Conservation (phyloP, 1,140 invertebrate species). For the Colletes gigas region DNA sequence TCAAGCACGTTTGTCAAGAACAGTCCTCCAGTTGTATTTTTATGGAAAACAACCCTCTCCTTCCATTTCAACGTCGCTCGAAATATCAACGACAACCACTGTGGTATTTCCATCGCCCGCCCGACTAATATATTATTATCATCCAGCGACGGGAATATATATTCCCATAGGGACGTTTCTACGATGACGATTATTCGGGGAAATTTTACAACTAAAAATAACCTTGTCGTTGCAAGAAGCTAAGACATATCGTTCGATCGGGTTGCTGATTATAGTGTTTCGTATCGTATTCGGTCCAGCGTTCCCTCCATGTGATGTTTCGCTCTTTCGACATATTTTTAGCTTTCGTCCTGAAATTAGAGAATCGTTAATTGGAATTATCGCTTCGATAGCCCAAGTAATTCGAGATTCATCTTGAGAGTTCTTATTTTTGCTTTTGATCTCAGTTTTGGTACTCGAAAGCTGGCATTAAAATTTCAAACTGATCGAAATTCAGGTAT, state of each 20-base stretch:
- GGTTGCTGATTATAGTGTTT: background rate
- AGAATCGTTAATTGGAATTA: too few species aligned
- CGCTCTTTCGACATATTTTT: too few species aligned
- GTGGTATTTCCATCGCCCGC: slow-evolving; percentile 15
- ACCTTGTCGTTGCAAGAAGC: background rate
- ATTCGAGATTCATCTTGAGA: too few species aligned
- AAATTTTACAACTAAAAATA: background rate
- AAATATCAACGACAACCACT: slow-evolving; percentile 22
- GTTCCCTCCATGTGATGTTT: too few species aligned
- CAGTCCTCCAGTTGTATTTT: slow-evolving; percentile 27
- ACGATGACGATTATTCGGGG: background rate
- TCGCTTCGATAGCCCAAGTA: too few species aligned
- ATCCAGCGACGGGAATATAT: slow-evolving; percentile 1
- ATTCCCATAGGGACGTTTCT: background rate
- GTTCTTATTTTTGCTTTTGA: too few species aligned
- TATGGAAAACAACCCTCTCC: background rate
- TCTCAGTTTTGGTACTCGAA: too few species aligned
- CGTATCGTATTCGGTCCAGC: too few species aligned
- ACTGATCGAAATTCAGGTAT: too few species aligned
- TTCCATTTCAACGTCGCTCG: slow-evolving; percentile 17
- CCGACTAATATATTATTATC: slow-evolving; percentile 31
- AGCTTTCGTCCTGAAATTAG: too few species aligned
- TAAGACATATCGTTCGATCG: background rate
- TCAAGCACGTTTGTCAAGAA: slow-evolving; percentile 53
- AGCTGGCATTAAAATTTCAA: too few species aligned